Conservation (phyloP, 1,140 invertebrate species). For the Drosophila neocordata region DNA sequence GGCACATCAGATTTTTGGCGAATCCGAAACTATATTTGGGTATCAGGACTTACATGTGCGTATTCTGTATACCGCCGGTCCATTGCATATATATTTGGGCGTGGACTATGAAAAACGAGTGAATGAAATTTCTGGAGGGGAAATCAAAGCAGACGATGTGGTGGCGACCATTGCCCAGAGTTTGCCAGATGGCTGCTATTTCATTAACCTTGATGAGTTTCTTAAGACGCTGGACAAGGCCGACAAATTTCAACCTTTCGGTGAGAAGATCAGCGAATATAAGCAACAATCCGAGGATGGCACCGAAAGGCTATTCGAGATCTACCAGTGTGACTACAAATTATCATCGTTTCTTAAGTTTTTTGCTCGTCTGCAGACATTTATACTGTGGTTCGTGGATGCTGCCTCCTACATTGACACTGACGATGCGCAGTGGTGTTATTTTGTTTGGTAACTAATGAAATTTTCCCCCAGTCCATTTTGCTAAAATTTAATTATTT, state of each 20-base stretch:
- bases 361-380: conserved; percentile 94
- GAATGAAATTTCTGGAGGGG: conserved; percentile 78
- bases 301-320: conserved; percentile 88
- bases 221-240: conserved; percentile 77
- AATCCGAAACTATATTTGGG: conserved; percentile 96
- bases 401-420: conserved; percentile 95
- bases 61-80: conserved; percentile 92
- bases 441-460: conserved; percentile 93
- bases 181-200: conserved; percentile 83
- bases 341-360: conserved; percentile 90
- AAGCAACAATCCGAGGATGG: conserved; percentile 82
- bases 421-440: conserved; percentile 96
- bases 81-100: conserved; percentile 89
- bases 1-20: conserved; percentile 97
- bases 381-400: conserved; percentile 97
- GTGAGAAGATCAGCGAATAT: conserved; percentile 83
- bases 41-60: conserved; percentile 92
- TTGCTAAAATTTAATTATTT: background rate
- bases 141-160: conserved; percentile 92
- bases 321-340: conserved; percentile 89
- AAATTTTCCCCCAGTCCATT: too few relatives aligned
- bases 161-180: conserved; percentile 87
- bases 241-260: conserved; percentile 79
- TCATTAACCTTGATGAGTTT: conserved; percentile 81
- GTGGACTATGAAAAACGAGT: conserved; percentile 68